Conservation (phyloP, 2,113 vertebrate genomes). For the Euleptes europaea region DNA sequence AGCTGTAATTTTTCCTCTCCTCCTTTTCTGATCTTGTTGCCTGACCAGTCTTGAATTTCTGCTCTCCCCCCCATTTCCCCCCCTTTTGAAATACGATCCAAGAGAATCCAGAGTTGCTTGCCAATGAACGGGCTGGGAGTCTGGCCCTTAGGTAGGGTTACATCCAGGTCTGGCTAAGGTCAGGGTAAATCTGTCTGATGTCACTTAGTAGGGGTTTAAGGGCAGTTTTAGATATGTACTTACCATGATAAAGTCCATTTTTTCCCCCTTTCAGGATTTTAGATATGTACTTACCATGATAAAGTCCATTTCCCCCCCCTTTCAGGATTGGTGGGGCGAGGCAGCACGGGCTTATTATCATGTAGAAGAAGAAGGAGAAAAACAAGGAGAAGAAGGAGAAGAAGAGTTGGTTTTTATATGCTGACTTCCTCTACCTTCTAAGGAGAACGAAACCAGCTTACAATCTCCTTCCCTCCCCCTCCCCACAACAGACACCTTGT, state of each 20-base stretch:
- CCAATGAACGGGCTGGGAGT: background rate
- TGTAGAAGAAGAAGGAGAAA: too few relatives aligned
- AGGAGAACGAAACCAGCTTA: too few relatives aligned
- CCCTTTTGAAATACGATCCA: slow-evolving; percentile 4
- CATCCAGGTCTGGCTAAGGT: background rate
- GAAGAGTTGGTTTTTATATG: too few relatives aligned
- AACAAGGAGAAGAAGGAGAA: too few relatives aligned
- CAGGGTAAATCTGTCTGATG: background rate
- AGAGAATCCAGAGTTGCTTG: background rate
- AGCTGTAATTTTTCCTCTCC: background rate
- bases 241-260: background rate
- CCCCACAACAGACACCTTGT: too few relatives aligned
- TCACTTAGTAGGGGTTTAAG: background rate
- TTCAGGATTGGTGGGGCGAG: too few relatives aligned
- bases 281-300: background rate
- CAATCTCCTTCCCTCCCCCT: too few relatives aligned
- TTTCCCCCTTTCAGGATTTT: background rate
- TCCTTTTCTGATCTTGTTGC: background rate
- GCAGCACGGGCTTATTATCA: background rate
- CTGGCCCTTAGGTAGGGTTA: background rate
- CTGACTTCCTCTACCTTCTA: too few relatives aligned
- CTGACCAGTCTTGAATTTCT: slow-evolving; percentile 10
- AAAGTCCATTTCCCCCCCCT: background rate
- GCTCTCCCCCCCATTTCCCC: slow-evolving; percentile 8
- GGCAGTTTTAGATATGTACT: background rate